Evolutionary conservation across 1,140 invertebrate genomes (phyloP).

Genomic region (Brachionus manjavacas): DNA sequence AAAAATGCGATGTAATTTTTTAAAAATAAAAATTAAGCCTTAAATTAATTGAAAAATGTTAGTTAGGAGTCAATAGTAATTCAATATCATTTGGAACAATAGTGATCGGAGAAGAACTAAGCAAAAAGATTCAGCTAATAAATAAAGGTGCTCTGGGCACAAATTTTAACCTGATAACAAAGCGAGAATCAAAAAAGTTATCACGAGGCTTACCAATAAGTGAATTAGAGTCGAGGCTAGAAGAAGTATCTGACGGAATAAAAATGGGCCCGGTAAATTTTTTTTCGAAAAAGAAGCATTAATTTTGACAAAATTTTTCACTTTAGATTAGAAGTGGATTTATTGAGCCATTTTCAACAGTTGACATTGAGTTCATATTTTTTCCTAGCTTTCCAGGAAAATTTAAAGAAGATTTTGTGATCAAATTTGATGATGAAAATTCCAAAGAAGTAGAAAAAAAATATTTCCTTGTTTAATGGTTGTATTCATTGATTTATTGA

Average conservation of each 20-base stretch:
- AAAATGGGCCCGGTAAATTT: not conserved
- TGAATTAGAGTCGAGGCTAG: not conserved
- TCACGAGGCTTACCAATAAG: not conserved
- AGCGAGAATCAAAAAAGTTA: not conserved
- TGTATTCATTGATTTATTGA: too few relatives aligned
- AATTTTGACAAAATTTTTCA: not conserved
- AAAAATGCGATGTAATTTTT: constrained; percentile 55
- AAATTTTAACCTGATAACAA: constrained; percentile 46
- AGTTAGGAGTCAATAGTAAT: constrained; percentile 51
- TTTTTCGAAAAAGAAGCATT: not conserved
- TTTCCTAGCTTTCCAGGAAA: not conserved
- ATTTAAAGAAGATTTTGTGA: constrained; percentile 31
- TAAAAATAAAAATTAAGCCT: not conserved
- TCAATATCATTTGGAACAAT: constrained; percentile 53
- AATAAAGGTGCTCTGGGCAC: constrained; percentile 56
- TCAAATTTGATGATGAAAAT: constrained; percentile 27
- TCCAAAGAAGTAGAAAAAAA: constrained; percentile 3
- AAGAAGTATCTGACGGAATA: constrained; percentile 14
- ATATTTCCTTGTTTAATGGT: too few relatives aligned
- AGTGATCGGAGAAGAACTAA: constrained; percentile 55
- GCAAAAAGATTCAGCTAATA: constrained; percentile 50
- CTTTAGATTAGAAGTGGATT: not conserved
- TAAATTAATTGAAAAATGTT: constrained; percentile 16
- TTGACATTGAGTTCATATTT: not conserved
- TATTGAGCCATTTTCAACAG: constrained; percentile 6